phyloP scores from a whole-genome alignment of 2,797 vertebrate genomes.

The Platyrinchus mystaceus region DNA sequence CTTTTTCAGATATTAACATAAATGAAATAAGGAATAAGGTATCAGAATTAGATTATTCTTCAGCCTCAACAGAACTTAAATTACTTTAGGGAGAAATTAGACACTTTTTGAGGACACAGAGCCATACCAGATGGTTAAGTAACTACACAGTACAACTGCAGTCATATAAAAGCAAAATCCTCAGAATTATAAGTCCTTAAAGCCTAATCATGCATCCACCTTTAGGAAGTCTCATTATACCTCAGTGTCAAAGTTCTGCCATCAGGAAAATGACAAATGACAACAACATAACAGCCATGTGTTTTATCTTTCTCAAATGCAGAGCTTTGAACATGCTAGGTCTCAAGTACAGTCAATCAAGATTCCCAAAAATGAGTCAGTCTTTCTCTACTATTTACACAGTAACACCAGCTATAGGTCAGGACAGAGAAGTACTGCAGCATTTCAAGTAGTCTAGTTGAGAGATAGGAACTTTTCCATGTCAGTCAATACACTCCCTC shows the following conservation, averaged over 20 bases:
- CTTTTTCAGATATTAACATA: background rate
- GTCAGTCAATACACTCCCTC: background rate
- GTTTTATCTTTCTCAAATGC: background rate
- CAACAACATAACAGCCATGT: background rate
- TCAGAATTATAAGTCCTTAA: background rate
- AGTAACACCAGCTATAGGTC: background rate
- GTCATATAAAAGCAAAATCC: background rate
- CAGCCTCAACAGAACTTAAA: background rate
- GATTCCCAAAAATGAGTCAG: background rate
- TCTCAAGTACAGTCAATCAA: background rate
- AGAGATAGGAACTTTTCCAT: background rate
- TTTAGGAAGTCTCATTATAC: background rate
- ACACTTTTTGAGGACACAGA: background rate
- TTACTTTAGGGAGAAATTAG: background rate
- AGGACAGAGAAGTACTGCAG: background rate
- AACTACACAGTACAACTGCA: fast-evolving
- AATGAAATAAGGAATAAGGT: background rate
- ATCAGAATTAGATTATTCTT: background rate
- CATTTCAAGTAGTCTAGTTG: background rate
- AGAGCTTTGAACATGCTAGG: background rate
- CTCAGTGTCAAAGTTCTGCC: background rate
- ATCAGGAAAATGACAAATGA: background rate
- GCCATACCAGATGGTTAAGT: background rate
- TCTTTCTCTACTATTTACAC: background rate
- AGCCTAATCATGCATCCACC: background rate